Conservation (phyloP, 1,140 invertebrate genomes). For the Drosophila insularis region DNA sequence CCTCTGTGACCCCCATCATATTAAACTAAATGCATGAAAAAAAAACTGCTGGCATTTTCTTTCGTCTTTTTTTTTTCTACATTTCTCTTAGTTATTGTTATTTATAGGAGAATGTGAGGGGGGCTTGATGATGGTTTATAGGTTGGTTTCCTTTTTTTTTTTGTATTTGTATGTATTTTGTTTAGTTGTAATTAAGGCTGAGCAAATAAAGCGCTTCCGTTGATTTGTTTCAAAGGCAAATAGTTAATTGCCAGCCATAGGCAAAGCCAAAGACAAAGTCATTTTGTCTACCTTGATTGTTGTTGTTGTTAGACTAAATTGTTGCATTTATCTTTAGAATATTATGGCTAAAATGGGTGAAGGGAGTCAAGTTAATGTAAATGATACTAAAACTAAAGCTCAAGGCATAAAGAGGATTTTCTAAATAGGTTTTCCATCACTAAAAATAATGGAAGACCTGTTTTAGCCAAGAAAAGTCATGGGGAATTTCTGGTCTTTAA, state of each 20-base stretch:
- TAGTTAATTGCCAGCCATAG: constrained; percentile 75
- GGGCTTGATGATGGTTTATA: not conserved
- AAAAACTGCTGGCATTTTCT: constrained; percentile 41
- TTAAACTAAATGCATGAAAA: constrained; percentile 64
- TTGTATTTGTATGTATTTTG: constrained; percentile 52
- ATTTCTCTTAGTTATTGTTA: constrained; percentile 51
- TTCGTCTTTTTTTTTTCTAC: constrained; percentile 40
- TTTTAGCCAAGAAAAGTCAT: too few relatives aligned
- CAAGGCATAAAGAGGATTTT: not conserved
- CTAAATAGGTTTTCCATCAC: not conserved
- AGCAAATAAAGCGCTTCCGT: constrained; percentile 78
- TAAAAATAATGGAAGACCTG: too few relatives aligned
- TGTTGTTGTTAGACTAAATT: constrained; percentile 25
- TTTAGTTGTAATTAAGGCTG: constrained; percentile 79
- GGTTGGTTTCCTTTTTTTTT: constrained; percentile 35
- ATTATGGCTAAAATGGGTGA: not conserved
- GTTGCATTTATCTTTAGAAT: constrained; percentile 39
- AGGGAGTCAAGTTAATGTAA: not conserved
- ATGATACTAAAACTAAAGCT: not conserved
- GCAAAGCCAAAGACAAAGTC: constrained; percentile 35
- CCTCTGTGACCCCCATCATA: constrained; percentile 41
- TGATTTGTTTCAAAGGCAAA: constrained; percentile 79
- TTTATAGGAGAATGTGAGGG: constrained; percentile 27
- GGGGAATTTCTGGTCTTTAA: too few relatives aligned
- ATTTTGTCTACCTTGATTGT: constrained; percentile 43